These are phyloP conservation scores for chimpanzee (Pan troglodytes) DNA, from an alignment of 2,113 vertebrate species.

Conservation along the genomic window DNA sequence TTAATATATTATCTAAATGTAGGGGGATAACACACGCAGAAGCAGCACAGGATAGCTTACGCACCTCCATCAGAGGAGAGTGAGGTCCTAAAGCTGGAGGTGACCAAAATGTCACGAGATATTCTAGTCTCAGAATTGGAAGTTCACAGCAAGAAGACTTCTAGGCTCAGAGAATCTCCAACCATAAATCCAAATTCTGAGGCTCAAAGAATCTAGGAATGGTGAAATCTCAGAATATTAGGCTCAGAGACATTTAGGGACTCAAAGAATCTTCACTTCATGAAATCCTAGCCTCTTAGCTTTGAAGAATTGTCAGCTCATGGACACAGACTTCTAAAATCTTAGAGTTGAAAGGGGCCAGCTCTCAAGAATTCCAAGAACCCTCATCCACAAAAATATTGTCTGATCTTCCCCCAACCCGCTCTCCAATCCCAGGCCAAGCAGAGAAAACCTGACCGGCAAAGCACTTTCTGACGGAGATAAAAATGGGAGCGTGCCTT, in stretches of 20 bases:
- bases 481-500: slow-evolving; percentile 75
- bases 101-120: neutral
- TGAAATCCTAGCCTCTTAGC: slow-evolving; percentile 68
- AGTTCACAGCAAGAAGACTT: neutral
- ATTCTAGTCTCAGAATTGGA: slow-evolving; percentile 18
- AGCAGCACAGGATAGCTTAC: neutral
- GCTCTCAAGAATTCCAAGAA: slow-evolving; percentile 66
- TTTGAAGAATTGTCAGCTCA: slow-evolving; percentile 75
- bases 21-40: neutral
- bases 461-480: slow-evolving; percentile 68
- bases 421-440: neutral
- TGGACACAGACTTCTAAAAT: slow-evolving; percentile 62
- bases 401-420: slow-evolving; percentile 41
- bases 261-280: slow-evolving; percentile 68
- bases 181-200: neutral
- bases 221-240: slow-evolving; percentile 67
- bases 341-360: slow-evolving; percentile 54
- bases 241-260: slow-evolving; percentile 64
- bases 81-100: neutral
- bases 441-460: slow-evolving; percentile 33
- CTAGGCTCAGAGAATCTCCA: neutral
- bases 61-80: neutral
- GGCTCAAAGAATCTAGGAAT: slow-evolving; percentile 31
- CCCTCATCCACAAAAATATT: slow-evolving; percentile 38
- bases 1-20: neutral